Conservation (phyloP, 2,888 invertebrate genomes). For the Diploptera punctata region DNA sequence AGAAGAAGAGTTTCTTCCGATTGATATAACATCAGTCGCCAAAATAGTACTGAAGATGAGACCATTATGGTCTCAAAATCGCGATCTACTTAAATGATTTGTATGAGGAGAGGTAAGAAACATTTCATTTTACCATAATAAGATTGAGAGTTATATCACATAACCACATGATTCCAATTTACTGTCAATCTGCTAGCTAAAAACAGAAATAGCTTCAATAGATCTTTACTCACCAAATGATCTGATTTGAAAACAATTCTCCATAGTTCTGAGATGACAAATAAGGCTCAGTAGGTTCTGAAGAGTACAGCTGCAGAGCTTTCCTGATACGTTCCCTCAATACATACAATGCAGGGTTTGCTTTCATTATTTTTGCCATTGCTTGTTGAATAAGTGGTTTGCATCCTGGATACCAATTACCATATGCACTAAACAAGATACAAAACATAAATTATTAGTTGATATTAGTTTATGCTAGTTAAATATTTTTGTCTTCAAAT, state of each 20-base stretch:
- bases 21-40: no score
- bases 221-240: constrained; percentile 88
- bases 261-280: constrained; percentile 99
- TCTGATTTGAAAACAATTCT: constrained; percentile 99
- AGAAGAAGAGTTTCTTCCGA: no score
- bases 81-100: no score
- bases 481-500: neutral
- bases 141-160: no score
- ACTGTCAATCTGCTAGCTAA: no score
- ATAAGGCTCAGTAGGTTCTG: constrained; percentile 99
- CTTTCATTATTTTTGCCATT: constrained; percentile 99
- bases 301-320: constrained; percentile 96
- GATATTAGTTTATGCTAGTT: neutral
- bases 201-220: no score
- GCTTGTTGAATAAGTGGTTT: constrained; percentile 99
- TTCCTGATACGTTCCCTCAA: constrained; percentile 97
- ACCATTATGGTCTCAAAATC: no score
- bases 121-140: no score
- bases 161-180: no score
- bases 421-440: constrained; percentile 78
- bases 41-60: no score
- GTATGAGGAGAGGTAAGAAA: no score
- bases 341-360: constrained; percentile 98
- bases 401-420: constrained; percentile 99
- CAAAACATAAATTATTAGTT: neutral